Evolutionary conservation across 1,140 invertebrate genomes (phyloP).

Genomic region (Myzus persicae): DNA sequence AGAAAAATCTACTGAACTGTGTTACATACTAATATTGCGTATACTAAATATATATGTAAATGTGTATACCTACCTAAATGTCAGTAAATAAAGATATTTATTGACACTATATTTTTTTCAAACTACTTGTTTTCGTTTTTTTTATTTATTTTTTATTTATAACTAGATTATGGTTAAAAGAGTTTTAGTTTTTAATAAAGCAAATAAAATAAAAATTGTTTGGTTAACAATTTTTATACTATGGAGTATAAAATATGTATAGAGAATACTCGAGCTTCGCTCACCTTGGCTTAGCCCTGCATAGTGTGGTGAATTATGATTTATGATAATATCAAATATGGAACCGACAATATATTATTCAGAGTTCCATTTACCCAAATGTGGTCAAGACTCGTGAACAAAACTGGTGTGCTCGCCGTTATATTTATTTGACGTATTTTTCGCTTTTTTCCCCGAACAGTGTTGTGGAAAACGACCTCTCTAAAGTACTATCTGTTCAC

Average conservation of each 20-base stretch:
- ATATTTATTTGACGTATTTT: constrained; percentile 12
- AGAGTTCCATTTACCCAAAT: not conserved
- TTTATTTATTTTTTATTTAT: not conserved
- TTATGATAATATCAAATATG: not conserved
- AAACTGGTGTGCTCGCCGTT: not conserved
- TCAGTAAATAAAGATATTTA: no score
- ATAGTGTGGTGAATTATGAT: not conserved
- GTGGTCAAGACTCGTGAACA: not conserved
- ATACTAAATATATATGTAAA: no score
- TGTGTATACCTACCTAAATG: no score
- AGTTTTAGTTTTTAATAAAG: not conserved
- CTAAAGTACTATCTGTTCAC: not conserved
- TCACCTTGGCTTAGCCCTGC: not conserved
- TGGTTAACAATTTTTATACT: not conserved
- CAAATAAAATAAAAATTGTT: not conserved
- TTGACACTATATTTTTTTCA: no score
- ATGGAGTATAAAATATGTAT: not conserved
- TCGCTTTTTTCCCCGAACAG: not conserved
- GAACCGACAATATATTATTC: not conserved
- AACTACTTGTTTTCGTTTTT: no score
- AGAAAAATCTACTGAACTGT: not conserved
- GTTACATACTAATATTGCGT: no score
- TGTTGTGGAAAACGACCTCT: not conserved
- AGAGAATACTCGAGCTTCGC: not conserved
- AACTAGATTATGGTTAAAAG: not conserved